Evolutionary conservation across 2,797 vertebrate species (phyloP).

Genomic region (Emydoidea blandingii): DNA sequence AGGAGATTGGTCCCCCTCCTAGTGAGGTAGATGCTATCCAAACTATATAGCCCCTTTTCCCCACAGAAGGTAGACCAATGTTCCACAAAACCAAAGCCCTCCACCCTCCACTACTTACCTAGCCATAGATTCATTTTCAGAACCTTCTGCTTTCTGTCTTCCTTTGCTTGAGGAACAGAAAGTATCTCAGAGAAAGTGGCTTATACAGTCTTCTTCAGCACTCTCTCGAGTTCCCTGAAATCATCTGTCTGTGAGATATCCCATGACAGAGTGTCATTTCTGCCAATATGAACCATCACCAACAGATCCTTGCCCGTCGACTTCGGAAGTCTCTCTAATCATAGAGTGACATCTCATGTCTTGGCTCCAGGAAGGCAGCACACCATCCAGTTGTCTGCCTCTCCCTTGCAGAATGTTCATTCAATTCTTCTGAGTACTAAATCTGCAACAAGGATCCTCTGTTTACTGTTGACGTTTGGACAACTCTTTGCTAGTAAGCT

Average conservation of each 20-base stretch:
- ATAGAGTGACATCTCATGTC: neutral
- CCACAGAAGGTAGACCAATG: neutral
- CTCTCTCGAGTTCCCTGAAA: neutral
- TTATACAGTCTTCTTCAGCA: neutral
- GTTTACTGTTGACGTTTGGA: neutral
- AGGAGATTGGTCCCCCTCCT: neutral
- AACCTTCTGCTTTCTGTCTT: neutral
- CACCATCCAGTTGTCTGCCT: neutral
- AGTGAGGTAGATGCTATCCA: neutral
- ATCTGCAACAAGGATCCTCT: neutral
- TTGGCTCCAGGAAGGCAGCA: neutral
- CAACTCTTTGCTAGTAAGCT: neutral
- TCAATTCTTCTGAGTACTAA: neutral
- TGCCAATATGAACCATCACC: neutral
- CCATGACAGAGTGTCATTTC: neutral
- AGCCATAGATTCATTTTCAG: neutral
- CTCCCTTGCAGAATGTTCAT: neutral
- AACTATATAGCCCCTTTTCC: neutral
- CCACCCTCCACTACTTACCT: neutral
- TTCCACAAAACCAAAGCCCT: neutral
- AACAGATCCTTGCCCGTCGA: neutral
- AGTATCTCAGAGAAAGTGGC: neutral
- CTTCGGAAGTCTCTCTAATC: neutral
- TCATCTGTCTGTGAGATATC: neutral
- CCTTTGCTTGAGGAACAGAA: neutral